Conservation (phyloP, 2,888 invertebrate species). For the Orthonevra nobilis region DNA sequence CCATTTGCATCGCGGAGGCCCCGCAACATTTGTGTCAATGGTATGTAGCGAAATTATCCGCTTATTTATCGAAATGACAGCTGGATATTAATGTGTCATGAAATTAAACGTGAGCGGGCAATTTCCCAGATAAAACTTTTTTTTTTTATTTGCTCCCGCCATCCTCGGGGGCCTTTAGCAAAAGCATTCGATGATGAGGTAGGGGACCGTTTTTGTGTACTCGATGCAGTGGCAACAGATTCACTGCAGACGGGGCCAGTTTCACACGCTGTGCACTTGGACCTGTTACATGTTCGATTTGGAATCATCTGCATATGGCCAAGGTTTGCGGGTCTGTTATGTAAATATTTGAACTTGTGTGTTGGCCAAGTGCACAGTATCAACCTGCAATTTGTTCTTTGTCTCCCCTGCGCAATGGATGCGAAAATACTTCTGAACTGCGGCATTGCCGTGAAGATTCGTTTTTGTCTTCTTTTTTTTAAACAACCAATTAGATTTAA, state of each 20-base stretch:
- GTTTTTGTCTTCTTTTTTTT: conserved; percentile 22
- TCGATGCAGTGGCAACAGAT: conserved; percentile 7
- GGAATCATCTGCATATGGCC: conserved; percentile 60
- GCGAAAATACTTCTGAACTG: conserved; percentile 10
- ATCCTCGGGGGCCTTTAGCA: conserved; percentile 11
- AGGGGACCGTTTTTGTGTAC: conserved; percentile 38
- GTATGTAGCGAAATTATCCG: conserved; percentile 71
- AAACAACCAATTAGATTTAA: conserved; percentile 71
- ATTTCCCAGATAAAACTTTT: conserved; percentile 71
- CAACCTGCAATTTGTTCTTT: conserved; percentile 69
- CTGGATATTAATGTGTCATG: conserved; percentile 73
- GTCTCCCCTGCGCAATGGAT: conserved; percentile 51
- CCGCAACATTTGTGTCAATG: conserved; percentile 66
- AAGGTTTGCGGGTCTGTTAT: conserved; percentile 50
- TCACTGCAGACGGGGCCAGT: conserved; percentile 15
- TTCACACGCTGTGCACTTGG: conserved; percentile 61
- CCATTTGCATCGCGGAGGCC: conserved; percentile 14
- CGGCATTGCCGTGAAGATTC: conserved; percentile 8
- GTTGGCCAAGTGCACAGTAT: conserved; percentile 61
- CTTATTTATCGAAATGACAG: conserved; percentile 73
- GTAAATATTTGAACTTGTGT: conserved; percentile 50
- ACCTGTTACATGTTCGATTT: conserved; percentile 67
- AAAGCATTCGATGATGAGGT: conserved; percentile 24
- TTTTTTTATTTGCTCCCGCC: conserved; percentile 34
- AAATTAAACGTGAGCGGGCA: conserved; percentile 72